These are phyloP conservation scores for Thymallus thymallus DNA, from an alignment of 2,113 vertebrate species.

Conservation along the genomic window DNA sequence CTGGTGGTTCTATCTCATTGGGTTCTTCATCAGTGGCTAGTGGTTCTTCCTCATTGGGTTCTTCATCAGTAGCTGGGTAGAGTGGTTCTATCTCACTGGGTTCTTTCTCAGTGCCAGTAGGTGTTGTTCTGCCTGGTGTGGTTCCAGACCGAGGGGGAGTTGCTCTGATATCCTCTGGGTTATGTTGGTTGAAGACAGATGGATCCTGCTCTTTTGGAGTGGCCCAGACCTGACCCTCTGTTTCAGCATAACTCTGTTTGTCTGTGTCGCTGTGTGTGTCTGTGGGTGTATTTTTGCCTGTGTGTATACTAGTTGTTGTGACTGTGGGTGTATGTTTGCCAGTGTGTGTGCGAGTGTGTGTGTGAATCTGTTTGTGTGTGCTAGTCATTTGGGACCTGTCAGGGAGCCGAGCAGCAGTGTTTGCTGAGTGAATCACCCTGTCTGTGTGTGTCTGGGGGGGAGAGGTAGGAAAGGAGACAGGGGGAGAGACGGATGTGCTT, in stretches of 20 bases:
- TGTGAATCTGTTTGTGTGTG: conserved; percentile 20
- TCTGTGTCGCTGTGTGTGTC: conserved; percentile 30
- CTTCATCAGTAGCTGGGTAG: too few species aligned
- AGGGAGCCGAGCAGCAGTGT: not conserved
- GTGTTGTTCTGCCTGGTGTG: not conserved
- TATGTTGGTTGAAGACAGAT: not conserved
- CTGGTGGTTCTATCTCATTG: too few species aligned
- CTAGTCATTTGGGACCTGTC: not conserved
- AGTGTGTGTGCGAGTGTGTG: conserved; percentile 29
- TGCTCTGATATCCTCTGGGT: not conserved
- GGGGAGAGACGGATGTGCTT: not conserved
- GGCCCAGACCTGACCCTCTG: too few species aligned
- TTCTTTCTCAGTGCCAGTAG: not conserved
- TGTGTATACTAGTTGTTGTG: not conserved
- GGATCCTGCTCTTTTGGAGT: too few species aligned
- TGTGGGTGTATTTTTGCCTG: conserved; percentile 21
- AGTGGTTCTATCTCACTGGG: not conserved
- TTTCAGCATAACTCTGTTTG: not conserved
- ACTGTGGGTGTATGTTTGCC: not conserved
- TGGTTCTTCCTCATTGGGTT: too few species aligned
- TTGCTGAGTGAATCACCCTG: conserved; percentile 8
- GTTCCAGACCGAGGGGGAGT: conserved; percentile 5
- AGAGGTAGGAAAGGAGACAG: conserved; percentile 6
- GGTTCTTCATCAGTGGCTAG: too few species aligned
- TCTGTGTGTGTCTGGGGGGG: conserved; percentile 29